These are phyloP conservation scores for Acronicta aceris DNA, from an alignment of 2,888 invertebrate species.

Conservation along the genomic window DNA sequence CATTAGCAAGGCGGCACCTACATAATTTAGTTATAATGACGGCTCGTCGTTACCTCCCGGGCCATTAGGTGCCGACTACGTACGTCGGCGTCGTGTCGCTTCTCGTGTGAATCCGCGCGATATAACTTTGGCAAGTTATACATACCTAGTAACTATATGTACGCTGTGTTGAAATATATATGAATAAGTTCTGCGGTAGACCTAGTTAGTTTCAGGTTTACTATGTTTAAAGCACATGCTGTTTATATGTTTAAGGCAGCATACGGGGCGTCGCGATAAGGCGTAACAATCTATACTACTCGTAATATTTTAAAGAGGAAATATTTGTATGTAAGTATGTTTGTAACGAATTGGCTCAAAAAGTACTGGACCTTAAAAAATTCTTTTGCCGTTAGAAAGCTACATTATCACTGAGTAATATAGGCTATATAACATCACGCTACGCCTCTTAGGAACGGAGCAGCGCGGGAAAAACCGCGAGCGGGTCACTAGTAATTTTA, in stretches of 20 bases:
- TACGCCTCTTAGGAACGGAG: too few relatives aligned
- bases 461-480: too few relatives aligned
- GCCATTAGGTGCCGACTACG: constrained; percentile 67
- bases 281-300: too few relatives aligned
- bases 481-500: too few relatives aligned
- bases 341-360: too few relatives aligned
- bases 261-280: too few relatives aligned
- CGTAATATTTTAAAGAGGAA: too few relatives aligned
- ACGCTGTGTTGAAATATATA: constrained; percentile 52
- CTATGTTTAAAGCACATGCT: constrained; percentile 14
- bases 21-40: constrained; percentile 82
- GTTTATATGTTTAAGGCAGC: neutral
- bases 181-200: constrained; percentile 14
- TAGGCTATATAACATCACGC: too few relatives aligned
- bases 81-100: constrained; percentile 52
- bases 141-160: constrained; percentile 60
- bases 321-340: too few relatives aligned
- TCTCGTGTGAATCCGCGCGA: constrained; percentile 55
- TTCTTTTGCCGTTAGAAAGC: too few relatives aligned
- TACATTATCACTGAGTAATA: too few relatives aligned
- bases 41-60: constrained; percentile 70
- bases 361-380: too few relatives aligned
- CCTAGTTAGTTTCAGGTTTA: constrained; percentile 44
- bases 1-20: constrained; percentile 73
- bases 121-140: constrained; percentile 56